Percentiles rank a stretch among this genome's conserved stretches.
phyloP scores from a whole-genome alignment of 2,113 vertebrate species.

The Pelecanus crispus region DNA sequence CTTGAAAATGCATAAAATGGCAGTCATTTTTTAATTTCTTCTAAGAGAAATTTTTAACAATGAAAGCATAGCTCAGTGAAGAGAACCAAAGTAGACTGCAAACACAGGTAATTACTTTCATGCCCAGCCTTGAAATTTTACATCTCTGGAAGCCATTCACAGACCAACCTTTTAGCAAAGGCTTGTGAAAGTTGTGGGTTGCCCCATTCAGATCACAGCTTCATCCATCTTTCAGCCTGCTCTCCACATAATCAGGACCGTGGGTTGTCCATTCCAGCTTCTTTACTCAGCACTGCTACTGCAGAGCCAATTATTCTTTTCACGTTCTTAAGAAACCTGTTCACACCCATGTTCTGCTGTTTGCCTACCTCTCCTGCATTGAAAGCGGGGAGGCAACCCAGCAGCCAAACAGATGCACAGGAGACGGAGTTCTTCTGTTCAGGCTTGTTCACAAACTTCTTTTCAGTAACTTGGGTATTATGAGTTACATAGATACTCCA shows the following conservation, averaged over 20 bases:
- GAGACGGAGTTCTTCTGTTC: not conserved
- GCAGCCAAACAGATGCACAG: not conserved
- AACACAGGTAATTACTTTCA: not conserved
- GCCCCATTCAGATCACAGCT: not conserved
- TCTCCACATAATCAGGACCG: too few relatives aligned
- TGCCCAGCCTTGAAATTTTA: not conserved
- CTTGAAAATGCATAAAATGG: not conserved
- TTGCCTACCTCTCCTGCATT: not conserved
- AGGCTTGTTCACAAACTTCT: not conserved
- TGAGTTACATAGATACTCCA: fast-evolving
- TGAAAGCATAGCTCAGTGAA: not conserved
- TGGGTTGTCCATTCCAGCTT: not conserved
- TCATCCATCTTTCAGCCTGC: not conserved
- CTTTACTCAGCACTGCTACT: not conserved
- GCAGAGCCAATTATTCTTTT: not conserved
- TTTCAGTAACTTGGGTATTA: not conserved
- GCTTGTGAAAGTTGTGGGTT: not conserved
- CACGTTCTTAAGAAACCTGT: not conserved
- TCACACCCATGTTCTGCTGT: not conserved
- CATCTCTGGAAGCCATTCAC: not conserved
- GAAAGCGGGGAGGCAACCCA: not conserved
- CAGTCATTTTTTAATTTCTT: not conserved
- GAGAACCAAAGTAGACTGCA: not conserved
- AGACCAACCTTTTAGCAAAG: not conserved
- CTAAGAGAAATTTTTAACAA: not conserved